Evolutionary conservation across 2,888 invertebrate species (phyloP).

Genomic region (Conomelus anceps): DNA sequence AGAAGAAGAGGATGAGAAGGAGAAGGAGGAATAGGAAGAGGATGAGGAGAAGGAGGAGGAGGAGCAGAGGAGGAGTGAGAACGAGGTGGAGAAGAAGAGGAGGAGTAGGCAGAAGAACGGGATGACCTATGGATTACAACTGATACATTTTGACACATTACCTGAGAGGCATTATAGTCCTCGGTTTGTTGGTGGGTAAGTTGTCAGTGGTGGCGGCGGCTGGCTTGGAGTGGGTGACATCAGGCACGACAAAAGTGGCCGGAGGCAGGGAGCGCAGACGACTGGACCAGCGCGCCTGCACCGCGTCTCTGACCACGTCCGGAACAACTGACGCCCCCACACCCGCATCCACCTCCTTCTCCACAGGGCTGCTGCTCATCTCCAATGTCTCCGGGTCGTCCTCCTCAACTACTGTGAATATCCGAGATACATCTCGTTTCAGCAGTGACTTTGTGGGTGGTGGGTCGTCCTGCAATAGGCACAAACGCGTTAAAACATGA

Average conservation of each 20-base stretch:
- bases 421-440: slow-evolving; percentile 63
- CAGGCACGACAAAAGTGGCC: slow-evolving; percentile 26
- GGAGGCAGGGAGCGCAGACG: slow-evolving; percentile 26
- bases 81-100: too few species aligned
- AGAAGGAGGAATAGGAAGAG: too few species aligned
- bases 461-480: not conserved
- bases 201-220: slow-evolving; percentile 30
- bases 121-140: too few species aligned
- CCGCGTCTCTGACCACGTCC: slow-evolving; percentile 44
- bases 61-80: too few species aligned
- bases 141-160: too few species aligned
- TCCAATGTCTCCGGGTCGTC: slow-evolving; percentile 31
- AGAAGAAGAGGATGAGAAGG: too few species aligned
- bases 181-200: slow-evolving; percentile 20
- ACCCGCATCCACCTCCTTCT: slow-evolving; percentile 18
- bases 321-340: slow-evolving; percentile 41
- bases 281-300: slow-evolving; percentile 43
- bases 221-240: not conserved
- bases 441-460: slow-evolving; percentile 19
- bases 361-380: not conserved
- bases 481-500: too few species aligned
- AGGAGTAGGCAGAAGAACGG: too few species aligned
- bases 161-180: slow-evolving; percentile 26
- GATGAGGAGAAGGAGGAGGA: too few species aligned
- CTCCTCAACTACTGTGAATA: slow-evolving; percentile 78